Evolutionary conservation across 2,113 vertebrate genomes (phyloP).

Genomic region (Toxostoma redivivum): DNA sequence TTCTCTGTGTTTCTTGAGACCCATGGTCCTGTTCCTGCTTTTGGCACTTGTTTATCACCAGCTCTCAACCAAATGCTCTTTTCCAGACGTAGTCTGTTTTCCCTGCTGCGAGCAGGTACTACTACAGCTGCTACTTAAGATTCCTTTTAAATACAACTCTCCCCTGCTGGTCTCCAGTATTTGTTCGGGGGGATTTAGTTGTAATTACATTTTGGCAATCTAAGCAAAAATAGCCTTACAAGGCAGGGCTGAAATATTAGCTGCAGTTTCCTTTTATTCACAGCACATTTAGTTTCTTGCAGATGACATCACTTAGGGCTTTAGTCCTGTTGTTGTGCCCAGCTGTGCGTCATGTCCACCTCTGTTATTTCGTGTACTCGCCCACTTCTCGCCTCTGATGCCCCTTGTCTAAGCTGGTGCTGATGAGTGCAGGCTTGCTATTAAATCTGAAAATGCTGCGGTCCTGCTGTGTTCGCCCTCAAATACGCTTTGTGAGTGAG

Average conservation of each 20-base stretch:
- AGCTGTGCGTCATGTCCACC: not conserved
- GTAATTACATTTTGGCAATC: constrained; percentile 52
- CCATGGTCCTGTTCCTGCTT: not conserved
- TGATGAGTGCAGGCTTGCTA: not conserved
- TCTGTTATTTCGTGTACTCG: constrained; percentile 5
- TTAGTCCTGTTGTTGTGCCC: constrained; percentile 27
- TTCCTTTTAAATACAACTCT: constrained; percentile 46
- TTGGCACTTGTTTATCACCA: not conserved
- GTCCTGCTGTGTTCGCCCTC: not conserved
- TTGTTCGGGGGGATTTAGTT: constrained; percentile 56
- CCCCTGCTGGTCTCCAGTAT: constrained; percentile 49
- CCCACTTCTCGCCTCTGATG: not conserved
- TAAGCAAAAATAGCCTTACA: constrained; percentile 49
- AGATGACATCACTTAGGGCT: constrained; percentile 50
- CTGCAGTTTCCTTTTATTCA: constrained; percentile 39
- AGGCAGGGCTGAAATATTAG: constrained; percentile 30
- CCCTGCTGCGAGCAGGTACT: not conserved
- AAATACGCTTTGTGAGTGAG: not conserved
- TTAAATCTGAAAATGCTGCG: not conserved
- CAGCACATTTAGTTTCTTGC: constrained; percentile 31
- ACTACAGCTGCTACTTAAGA: not conserved
- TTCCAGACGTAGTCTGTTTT: not conserved
- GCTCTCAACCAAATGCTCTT: not conserved
- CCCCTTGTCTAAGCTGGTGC: not conserved
- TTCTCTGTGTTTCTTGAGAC: not conserved